Conservation (phyloP, 2,113 vertebrate species). For the Notothenia coriiceps region DNA sequence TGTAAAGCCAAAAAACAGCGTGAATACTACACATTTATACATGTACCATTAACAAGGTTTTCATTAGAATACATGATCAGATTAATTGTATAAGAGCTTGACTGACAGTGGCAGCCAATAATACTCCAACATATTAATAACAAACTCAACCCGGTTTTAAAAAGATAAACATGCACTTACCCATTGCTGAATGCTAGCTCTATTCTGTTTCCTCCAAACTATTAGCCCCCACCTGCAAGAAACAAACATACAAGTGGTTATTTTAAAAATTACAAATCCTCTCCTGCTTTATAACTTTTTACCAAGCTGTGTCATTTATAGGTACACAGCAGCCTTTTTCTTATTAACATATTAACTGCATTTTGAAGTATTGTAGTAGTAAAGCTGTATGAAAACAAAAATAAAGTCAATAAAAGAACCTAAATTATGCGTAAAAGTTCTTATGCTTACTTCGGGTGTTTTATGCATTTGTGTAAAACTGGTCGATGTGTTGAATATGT, state of each 20-base stretch:
- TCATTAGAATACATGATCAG: background rate
- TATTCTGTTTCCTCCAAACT: background rate
- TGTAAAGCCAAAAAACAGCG: background rate
- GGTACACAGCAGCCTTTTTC: background rate
- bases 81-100: background rate
- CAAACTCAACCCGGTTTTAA: background rate
- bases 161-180: slow-evolving; percentile 27
- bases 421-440: too few species aligned
- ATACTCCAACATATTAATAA: background rate
- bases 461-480: too few species aligned
- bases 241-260: slow-evolving; percentile 25
- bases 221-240: slow-evolving; percentile 35
- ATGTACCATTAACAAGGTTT: background rate
- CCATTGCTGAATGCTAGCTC: background rate
- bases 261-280: background rate
- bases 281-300: background rate
- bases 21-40: background rate
- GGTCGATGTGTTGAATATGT: too few species aligned
- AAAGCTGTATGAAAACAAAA: too few species aligned
- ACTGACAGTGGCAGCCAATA: background rate
- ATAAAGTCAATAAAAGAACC: too few species aligned
- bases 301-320: background rate
- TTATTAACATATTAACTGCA: too few species aligned
- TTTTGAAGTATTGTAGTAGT: too few species aligned
- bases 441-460: too few species aligned